A percentile compares a stretch with the other conserved stretches of the same genome.
Conservation (phyloP, 2,888 invertebrate species). For the Campoplex nolae region DNA sequence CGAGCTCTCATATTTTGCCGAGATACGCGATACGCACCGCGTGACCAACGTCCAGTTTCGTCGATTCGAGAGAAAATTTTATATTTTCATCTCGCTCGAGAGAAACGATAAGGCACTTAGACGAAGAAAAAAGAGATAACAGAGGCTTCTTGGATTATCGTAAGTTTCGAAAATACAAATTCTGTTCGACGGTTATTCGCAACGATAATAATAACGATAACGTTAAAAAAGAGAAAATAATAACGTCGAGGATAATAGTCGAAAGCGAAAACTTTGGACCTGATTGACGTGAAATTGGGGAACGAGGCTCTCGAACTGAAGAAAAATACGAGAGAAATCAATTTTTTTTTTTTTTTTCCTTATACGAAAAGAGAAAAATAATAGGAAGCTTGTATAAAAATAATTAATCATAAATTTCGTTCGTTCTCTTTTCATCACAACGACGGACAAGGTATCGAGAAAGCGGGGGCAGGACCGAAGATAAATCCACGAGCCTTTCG, state of each 20-base stretch:
- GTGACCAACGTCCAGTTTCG: constrained; percentile 74
- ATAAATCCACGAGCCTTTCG: not conserved
- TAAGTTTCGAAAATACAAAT: not conserved
- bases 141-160: constrained; percentile 13
- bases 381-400: constrained; percentile 1
- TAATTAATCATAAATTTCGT: constrained; percentile 2
- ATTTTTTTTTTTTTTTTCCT: not conserved
- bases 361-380: not conserved
- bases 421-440: not conserved
- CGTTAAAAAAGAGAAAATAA: not conserved
- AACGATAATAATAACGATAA: constrained; percentile 8
- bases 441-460: not conserved
- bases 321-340: not conserved
- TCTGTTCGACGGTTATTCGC: not conserved
- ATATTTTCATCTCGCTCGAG: constrained; percentile 73
- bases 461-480: not conserved
- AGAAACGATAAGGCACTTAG: constrained; percentile 64
- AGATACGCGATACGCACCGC: constrained; percentile 65
- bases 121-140: constrained; percentile 56
- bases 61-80: constrained; percentile 69
- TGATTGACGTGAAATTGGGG: not conserved
- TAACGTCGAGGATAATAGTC: not conserved
- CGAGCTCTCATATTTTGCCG: constrained; percentile 10
- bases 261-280: not conserved
- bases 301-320: not conserved